Base-by-base conservation (phyloP, 1,140 invertebrate species). In the Coptotermes formosanus region DNA sequence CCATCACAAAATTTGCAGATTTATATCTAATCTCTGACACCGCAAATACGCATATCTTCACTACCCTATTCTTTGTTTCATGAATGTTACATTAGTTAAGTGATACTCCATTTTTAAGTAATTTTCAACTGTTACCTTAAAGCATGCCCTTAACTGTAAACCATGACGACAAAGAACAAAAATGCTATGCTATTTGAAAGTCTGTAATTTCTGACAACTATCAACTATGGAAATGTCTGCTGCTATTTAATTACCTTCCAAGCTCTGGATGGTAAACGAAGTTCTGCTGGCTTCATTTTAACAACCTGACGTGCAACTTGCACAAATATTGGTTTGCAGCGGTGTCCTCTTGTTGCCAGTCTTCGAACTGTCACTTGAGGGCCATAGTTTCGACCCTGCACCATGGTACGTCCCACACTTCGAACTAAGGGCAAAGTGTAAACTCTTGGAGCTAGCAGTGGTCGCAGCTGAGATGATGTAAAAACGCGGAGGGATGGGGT, bases 251-350 rank as follows among this genome's bases (percentile, higher is more conserved):
- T 89, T 84, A 93, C 93, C 90, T 95, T 95, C 94, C 94, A 95
- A 16, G 94, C 94, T 69, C 94, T 89, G 9, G 94, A 93, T 30
- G 94, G 94, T 25, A 95, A 89, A 43, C 94, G 88, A 43, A 95
- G 90, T 38, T 95, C 93, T 82, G 91, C 90, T 19, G 93, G 91
- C 86, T 92, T 92, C 88, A 95, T 91, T 85, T 93, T 92, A 4
- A 94, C 92, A 55, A 95, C 93, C 90, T 95, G 94, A 85, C 92
- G 91, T 2, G 94, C 93, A 82, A 95, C 92, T 90, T 95, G 94
- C 7, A 92, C 91, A 89, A 94, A 95, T 84, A 95, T 94, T 23
- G 94, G 93, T 87, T 92, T 93, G 38, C 88, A 89, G 85, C 91
- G 91, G 75, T 91, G 92, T 88, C 93, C 92, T 90, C 93, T 92